A percentile compares a stretch with the other conserved stretches of the same genome.
These are phyloP conservation scores for Hanleya hanleyi DNA, from an alignment of 2,888 invertebrate genomes.

Conservation along the genomic window DNA sequence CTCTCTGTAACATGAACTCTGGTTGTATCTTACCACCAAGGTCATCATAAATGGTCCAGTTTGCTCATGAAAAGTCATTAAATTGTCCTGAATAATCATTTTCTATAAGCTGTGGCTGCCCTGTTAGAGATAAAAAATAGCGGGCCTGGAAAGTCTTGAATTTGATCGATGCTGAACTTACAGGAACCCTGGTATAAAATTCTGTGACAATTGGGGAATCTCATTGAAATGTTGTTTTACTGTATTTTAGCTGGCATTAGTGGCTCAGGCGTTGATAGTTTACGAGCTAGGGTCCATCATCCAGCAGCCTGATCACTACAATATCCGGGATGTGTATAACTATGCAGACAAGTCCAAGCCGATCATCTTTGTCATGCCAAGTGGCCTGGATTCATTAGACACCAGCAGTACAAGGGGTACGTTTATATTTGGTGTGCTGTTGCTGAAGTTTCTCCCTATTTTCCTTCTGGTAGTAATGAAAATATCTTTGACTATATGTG, in stretches of 20 bases:
- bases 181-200: too few species aligned
- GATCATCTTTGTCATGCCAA: constrained; percentile 62
- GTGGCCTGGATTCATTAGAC: not conserved
- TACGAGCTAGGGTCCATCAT: constrained; percentile 67
- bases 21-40: too few species aligned
- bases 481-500: not conserved
- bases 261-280: constrained; percentile 59
- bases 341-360: constrained; percentile 59
- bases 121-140: too few species aligned
- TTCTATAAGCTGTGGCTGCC: too few species aligned
- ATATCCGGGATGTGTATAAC: constrained; percentile 59
- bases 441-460: not conserved
- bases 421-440: not conserved
- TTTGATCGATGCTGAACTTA: too few species aligned
- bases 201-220: too few species aligned
- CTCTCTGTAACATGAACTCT: too few species aligned
- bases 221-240: not conserved
- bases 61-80: too few species aligned
- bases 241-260: constrained; percentile 58
- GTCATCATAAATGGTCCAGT: too few species aligned
- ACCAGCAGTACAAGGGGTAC: not conserved
- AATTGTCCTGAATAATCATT: too few species aligned
- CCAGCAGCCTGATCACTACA: constrained; percentile 56
- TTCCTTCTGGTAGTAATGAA: not conserved
- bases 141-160: too few species aligned